Evolutionary conservation across 1,140 invertebrate genomes (phyloP), one percentile per base, ranked within the genome.

Genomic region (Cotesia chilonis): DNA sequence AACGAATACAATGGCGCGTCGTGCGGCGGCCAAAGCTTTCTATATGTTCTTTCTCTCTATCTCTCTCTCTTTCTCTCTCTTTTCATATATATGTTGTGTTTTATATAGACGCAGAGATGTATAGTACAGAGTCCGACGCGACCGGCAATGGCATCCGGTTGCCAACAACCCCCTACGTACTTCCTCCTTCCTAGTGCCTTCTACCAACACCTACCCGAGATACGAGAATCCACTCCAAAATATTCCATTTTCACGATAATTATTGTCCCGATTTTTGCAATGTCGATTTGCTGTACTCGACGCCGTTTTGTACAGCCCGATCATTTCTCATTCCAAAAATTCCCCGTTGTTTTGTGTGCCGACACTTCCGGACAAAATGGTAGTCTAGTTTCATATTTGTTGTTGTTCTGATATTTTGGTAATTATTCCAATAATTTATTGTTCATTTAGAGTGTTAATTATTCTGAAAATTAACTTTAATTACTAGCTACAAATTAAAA

Each of bases 191-290:
- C 77, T 79, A 77, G 76, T 75, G 76, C 73, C 73, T 74, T 75
- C 77, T 67, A 14, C 70, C 28, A 54, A 59, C 35, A 61, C 68
- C 73, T 28, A 28, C 55, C 41, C 41, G 41, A 47, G 41, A 47
- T 10, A 6, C 28, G 54, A 14, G 54, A 35, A 14, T 51, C 64
- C 71, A 51, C 77, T 81, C 80, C 78, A 82, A 83, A 80, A 84
- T 86, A 86, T 86, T 86, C 78, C 83, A 82, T 85, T 84, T 85
- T 86, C 84, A 83, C 82, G 83, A 86, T 86, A 85, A 87, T 87
- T 85, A 86, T 87, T 85, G 81, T 84, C 82, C 86, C 81, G 82
- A 84, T 85, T 80, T 81, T 79, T 79, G 76, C 79, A 74, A 77
- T 64, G 72, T 52, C 74, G 41, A 47, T 9, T 9, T 47, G 10